Percentiles rank a stretch among this genome's conserved stretches.
phyloP scores from a whole-genome alignment of 2,888 invertebrate genomes.

The Hemaris fuciformis region DNA sequence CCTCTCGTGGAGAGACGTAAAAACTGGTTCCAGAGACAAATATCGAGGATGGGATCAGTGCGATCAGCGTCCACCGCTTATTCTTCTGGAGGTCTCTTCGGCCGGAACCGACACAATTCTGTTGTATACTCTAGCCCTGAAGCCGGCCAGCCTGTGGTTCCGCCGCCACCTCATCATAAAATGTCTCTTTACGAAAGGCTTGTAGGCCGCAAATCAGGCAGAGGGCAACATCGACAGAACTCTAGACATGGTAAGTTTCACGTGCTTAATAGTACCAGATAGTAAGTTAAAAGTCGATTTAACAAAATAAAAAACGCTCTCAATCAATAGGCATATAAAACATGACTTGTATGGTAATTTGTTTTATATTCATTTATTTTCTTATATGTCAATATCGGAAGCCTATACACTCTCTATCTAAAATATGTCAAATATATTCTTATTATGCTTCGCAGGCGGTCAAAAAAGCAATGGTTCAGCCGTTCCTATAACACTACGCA shows the following conservation, averaged over 20 bases:
- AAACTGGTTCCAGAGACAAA: slow-evolving; percentile 93
- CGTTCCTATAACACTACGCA: slow-evolving; percentile 85
- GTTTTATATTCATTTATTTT: too few relatives aligned
- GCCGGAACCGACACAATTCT: slow-evolving; percentile 89
- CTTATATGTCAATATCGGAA: too few relatives aligned
- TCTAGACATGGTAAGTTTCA: slow-evolving; percentile 82
- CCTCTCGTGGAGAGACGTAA: slow-evolving; percentile 92
- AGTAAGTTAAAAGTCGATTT: too few relatives aligned
- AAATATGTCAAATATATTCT: too few relatives aligned
- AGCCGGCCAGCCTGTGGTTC: slow-evolving; percentile 70
- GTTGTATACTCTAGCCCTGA: slow-evolving; percentile 86
- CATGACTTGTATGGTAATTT: too few relatives aligned
- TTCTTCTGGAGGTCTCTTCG: slow-evolving; percentile 88
- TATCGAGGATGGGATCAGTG: slow-evolving; percentile 92
- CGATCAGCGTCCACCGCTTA: slow-evolving; percentile 93
- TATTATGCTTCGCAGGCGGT: slow-evolving; percentile 79
- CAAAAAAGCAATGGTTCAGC: slow-evolving; percentile 86
- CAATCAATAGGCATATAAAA: too few relatives aligned
- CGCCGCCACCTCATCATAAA: slow-evolving; percentile 80
- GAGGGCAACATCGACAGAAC: slow-evolving; percentile 84
- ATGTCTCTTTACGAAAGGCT: slow-evolving; percentile 92
- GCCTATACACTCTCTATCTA: too few relatives aligned
- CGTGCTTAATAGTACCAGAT: background rate
- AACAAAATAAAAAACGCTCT: too few relatives aligned
- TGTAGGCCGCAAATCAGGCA: slow-evolving; percentile 90